Conservation (phyloP, 2,888 invertebrate genomes). For the Anoncus sp. region DNA sequence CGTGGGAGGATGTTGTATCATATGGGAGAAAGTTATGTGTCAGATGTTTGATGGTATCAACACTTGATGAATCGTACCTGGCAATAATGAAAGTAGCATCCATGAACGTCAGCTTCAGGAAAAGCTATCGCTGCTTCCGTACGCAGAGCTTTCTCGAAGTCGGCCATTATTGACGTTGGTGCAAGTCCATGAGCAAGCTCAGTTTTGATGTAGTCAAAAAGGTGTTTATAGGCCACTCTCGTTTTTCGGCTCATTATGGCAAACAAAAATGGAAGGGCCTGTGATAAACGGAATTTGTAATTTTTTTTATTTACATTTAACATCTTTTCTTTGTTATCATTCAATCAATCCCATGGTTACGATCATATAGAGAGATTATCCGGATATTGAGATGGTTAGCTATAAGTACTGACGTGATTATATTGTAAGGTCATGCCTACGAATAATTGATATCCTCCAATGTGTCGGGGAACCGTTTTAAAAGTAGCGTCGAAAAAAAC, state of each 20-base stretch:
- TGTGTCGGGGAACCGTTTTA: slow-evolving; percentile 12
- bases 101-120: slow-evolving; percentile 4
- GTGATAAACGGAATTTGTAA: not conserved
- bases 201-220: slow-evolving; percentile 1
- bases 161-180: slow-evolving; percentile 25
- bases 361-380: too few species aligned
- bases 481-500: slow-evolving; percentile 29
- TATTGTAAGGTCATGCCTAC: slow-evolving; percentile 1
- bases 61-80: slow-evolving; percentile 19
- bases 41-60: too few species aligned
- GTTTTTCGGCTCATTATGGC: slow-evolving; percentile 37
- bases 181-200: slow-evolving; percentile 18
- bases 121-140: not conserved
- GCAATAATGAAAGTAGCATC: slow-evolving; percentile 39
- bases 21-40: too few species aligned
- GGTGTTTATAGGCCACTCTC: slow-evolving; percentile 4
- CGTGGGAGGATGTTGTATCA: too few species aligned
- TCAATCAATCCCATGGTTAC: too few species aligned
- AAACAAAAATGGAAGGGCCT: slow-evolving; percentile 36
- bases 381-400: too few species aligned
- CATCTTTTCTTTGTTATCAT: too few species aligned
- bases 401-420: slow-evolving; percentile 11
- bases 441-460: slow-evolving; percentile 18
- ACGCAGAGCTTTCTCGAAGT: slow-evolving; percentile 24
- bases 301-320: too few species aligned